Base-by-base conservation (phyloP, 2,888 invertebrate genomes). In the Chloromyia formosa region DNA sequence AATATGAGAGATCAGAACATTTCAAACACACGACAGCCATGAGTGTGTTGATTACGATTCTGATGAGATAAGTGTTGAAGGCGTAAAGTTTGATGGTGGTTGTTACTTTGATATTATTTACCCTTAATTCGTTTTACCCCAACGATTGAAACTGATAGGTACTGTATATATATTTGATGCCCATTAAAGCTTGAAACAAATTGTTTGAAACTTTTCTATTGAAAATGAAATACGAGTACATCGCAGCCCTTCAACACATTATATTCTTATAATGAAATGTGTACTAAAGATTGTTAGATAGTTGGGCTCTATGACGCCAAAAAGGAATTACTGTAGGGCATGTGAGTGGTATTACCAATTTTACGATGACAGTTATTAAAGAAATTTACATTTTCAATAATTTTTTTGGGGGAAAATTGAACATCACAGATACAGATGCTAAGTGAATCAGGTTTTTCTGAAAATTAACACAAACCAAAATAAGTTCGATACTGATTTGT, bases 31-130 rank as follows among this genome's bases (percentile, higher is more conserved):
- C 18, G 40, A 14, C 23, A 10, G 23, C 53, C 27, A 54, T 18
- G 68, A 69, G 68, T 54, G 54, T 69, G 68, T 69, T 69, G 68
- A 69, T 54, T 69, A 16, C 27, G 54, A 69, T 18, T 69, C n/a
- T 40, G 62, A 40, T 56, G 18, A 16, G 5, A 56, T 56, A 56
- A 56, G 18, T 18, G 10, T 1, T 16, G 4, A n/a, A n/a, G n/a
- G n/a, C n/a, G n/a, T 14, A 12, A 0, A 53, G 53, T 35, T 4
- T 4, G 27, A 35, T 35, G 27, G 7, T 4, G 27, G 27, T 4
- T 35, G 27, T 4, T 4, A 4, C 27, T 4, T 35, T 35, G 7
- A 35, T 7, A 35, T 35, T 35, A 35, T 7, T 7, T 35, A 7
- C 27, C n/a, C n/a, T 2, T 35, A 35, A 35, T 35, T 35, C 27